Percentiles rank a stretch among this genome's conserved stretches.
These are phyloP conservation scores for Brachionichthys hirsutus DNA, from an alignment of 2,113 vertebrate genomes.

Conservation along the genomic window DNA sequence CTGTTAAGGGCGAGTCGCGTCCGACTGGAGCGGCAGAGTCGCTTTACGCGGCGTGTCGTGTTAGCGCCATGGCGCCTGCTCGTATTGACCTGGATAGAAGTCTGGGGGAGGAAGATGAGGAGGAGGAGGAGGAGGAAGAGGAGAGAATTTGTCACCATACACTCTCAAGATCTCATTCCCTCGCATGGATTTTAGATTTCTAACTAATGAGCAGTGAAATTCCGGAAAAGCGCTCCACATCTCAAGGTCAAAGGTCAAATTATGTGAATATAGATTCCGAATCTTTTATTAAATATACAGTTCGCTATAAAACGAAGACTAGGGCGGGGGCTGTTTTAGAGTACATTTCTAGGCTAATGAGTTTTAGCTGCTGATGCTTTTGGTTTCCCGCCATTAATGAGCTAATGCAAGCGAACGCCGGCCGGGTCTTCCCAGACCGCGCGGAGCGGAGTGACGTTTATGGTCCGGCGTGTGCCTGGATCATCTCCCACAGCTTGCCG, in stretches of 20 bases:
- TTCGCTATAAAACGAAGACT: too few relatives aligned
- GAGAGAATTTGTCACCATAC: slow-evolving; percentile 40
- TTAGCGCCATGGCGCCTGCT: slow-evolving; percentile 83
- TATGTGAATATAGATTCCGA: too few relatives aligned
- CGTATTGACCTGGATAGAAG: slow-evolving; percentile 82
- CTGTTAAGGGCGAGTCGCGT: slow-evolving; percentile 82
- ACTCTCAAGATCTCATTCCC: too few relatives aligned
- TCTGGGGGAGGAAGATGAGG: too few relatives aligned
- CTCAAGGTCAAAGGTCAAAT: too few relatives aligned
- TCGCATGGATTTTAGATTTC: too few relatives aligned
- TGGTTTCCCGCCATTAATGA: not conserved
- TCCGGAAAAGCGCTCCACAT: too few relatives aligned
- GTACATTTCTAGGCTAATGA: not conserved
- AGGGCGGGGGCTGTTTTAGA: too few relatives aligned
- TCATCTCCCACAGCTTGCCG: not conserved
- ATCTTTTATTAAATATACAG: too few relatives aligned
- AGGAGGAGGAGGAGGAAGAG: not conserved
- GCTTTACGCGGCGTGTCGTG: slow-evolving; percentile 83
- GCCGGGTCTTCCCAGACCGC: slow-evolving; percentile 21
- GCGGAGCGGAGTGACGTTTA: slow-evolving; percentile 17
- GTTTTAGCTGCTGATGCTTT: slow-evolving; percentile 1
- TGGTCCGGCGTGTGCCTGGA: slow-evolving; percentile 29
- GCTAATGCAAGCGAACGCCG: too few relatives aligned
- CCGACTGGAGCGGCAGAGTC: slow-evolving; percentile 76
- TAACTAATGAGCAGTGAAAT: too few relatives aligned